Base-by-base conservation (phyloP, 2,797 vertebrate species). In the Pseudomugil gertrudae region DNA sequence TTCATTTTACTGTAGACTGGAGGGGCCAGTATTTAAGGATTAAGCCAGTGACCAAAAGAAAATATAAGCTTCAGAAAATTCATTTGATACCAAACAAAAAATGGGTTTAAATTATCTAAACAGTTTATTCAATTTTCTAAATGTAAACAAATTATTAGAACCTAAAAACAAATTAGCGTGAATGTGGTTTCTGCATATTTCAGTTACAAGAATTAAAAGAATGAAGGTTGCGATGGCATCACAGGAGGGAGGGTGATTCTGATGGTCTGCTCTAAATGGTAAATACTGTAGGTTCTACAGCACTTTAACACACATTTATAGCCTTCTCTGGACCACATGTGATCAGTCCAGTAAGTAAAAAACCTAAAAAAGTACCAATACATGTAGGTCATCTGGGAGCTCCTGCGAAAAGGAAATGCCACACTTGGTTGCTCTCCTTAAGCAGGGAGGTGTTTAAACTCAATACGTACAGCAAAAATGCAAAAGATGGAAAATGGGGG, bases 401-500 rank as follows among this genome's bases (percentile, higher is more conserved):
- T 59, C 21, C 38, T 26, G 24, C 51, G n/a, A 0, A 43, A 61
- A 14, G 38, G 53, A 63, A 75, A 78, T 5, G 5, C 50, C 50
- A 33, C 36, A 43, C 10, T 36, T 23, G 1, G 4, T 47, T n/a
- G 1, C 29, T 54, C 38, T 63, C 2, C 2, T 45, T 13, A 8
- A 8, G 0, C 10, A 21, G 6, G 21, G 45, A 23, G 52, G 61
- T 30, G n/a, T 62, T 48, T 47, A 55, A 63, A 7, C 17, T 4
- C 4, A 26, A 55, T 38, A 52, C n/a, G n/a, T n/a, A n/a, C n/a
- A n/a, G 30, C 9, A 26, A 10, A 57, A 56, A 32, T 30, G 40
- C 50, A 43, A 63, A 76, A 81, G n/a, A 48, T 9, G 5, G 33
- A 57, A 75, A 27, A 51, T 63, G 45, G 3, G 45, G 11, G 52